Conservation (phyloP, 2,797 vertebrate genomes). For the Argya squamiceps region DNA sequence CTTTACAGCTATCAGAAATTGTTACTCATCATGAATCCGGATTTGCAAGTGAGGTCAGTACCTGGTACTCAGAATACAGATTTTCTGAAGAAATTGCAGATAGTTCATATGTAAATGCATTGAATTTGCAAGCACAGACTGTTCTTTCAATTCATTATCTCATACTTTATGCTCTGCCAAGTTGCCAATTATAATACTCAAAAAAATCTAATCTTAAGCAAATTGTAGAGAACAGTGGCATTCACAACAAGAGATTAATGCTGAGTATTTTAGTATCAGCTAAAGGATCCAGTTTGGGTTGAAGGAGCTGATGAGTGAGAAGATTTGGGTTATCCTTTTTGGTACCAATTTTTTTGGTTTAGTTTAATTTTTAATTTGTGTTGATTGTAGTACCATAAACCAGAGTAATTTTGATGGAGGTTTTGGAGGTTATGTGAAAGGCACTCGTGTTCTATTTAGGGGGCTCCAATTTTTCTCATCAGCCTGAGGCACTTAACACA, state of each 20-base stretch:
- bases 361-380: neutral
- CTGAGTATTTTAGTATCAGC: neutral
- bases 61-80: neutral
- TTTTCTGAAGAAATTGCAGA: neutral
- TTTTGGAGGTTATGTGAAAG: neutral
- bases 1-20: neutral
- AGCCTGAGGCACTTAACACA: neutral
- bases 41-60: neutral
- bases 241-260: constrained; percentile 1
- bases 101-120: neutral
- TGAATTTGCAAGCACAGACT: constrained; percentile 31
- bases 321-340: neutral
- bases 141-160: constrained; percentile 52
- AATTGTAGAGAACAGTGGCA: constrained; percentile 34
- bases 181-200: constrained; percentile 22
- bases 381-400: neutral
- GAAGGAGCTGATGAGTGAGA: neutral
- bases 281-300: neutral
- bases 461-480: neutral
- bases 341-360: neutral
- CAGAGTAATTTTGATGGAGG: neutral
- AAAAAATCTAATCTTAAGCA: neutral
- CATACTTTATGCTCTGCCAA: constrained; percentile 38
- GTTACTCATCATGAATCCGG: neutral
- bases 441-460: neutral